phyloP scores from a whole-genome alignment of 64 coral and sea anemone genomes.

The Catalaphyllia jardinei region DNA sequence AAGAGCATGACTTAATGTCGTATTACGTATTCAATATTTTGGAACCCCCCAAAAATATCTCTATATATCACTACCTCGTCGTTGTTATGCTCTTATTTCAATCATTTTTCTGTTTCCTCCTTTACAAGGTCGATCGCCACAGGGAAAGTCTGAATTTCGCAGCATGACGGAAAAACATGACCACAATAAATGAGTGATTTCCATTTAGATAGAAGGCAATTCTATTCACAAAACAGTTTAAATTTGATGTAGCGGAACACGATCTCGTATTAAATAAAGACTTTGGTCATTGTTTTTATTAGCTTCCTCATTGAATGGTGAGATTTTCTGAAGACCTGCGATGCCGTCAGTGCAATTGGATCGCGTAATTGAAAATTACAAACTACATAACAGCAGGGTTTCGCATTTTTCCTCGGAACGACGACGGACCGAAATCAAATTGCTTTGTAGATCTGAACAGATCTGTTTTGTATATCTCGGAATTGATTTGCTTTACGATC shows the following conservation, averaged over 20 bases:
- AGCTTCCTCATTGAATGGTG: neutral
- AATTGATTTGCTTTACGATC: neutral
- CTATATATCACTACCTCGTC: neutral
- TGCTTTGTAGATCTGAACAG: conserved; percentile 10
- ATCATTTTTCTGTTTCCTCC: neutral
- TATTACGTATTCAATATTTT: neutral
- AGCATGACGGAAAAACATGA: neutral
- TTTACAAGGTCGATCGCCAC: neutral
- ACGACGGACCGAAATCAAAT: neutral
- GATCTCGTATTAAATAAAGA: neutral
- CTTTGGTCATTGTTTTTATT: neutral
- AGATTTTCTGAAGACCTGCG: neutral
- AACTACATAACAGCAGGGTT: conserved; percentile 10
- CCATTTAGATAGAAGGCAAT: neutral
- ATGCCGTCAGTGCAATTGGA: neutral
- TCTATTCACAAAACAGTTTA: neutral
- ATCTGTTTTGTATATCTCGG: neutral
- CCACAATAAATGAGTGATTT: neutral
- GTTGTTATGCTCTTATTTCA: neutral
- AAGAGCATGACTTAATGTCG: neutral
- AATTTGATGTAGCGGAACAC: neutral
- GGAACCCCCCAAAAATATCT: neutral
- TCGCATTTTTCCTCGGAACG: conserved; percentile 1
- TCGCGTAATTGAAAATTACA: neutral
- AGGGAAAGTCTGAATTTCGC: neutral